These are phyloP conservation scores for Bombus pyrosoma DNA, from an alignment of 1,140 invertebrate species.

Conservation along the genomic window DNA sequence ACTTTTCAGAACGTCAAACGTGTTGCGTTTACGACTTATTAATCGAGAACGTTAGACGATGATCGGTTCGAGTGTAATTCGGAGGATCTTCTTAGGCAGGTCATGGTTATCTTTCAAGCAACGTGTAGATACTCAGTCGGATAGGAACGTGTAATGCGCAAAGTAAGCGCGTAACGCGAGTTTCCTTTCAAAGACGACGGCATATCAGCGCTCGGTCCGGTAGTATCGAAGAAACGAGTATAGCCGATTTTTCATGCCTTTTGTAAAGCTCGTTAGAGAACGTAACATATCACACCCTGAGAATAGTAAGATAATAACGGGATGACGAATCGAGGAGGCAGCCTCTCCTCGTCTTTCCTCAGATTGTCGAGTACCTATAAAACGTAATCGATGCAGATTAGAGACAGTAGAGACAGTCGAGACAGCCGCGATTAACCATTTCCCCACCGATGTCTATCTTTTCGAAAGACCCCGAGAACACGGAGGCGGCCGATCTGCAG, in stretches of 20 bases:
- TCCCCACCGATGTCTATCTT: slow-evolving; percentile 72
- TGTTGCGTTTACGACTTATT: neutral
- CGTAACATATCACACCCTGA: neutral
- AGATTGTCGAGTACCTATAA: neutral
- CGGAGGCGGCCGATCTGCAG: slow-evolving; percentile 94
- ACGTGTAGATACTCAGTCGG: slow-evolving; percentile 44
- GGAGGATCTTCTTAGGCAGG: neutral
- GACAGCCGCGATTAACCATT: slow-evolving; percentile 64
- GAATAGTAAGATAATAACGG: slow-evolving; percentile 29
- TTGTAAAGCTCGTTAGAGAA: neutral
- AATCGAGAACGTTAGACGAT: neutral
- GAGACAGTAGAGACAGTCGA: slow-evolving; percentile 55
- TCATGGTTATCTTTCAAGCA: slow-evolving; percentile 47
- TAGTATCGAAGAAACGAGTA: neutral
- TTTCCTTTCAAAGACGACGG: slow-evolving; percentile 22
- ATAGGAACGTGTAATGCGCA: neutral
- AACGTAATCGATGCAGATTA: slow-evolving; percentile 52
- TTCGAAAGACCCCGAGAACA: slow-evolving; percentile 92
- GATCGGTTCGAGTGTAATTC: neutral
- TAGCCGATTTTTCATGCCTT: neutral
- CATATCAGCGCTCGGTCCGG: neutral
- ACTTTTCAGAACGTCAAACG: slow-evolving; percentile 11
- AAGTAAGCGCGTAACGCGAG: slow-evolving; percentile 7
- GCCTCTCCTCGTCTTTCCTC: neutral
- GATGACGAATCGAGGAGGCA: slow-evolving; percentile 2